Percentiles rank a stretch among this genome's conserved stretches.
These are phyloP conservation scores for Willowsia nigromaculata DNA, from an alignment of 2,888 invertebrate species.

Conservation along the genomic window DNA sequence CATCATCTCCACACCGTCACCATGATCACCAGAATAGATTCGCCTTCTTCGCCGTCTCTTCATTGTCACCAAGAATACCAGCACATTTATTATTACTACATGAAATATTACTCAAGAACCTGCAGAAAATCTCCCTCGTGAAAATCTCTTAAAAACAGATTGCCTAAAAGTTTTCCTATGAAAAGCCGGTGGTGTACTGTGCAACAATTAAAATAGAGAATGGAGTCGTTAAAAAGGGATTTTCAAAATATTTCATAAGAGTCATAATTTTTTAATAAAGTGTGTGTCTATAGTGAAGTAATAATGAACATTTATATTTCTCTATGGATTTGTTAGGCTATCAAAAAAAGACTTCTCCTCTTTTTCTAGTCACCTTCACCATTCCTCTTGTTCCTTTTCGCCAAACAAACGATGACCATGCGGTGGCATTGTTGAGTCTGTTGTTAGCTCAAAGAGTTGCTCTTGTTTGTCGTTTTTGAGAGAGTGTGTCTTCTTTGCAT, in stretches of 20 bases:
- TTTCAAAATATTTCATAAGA: too few species aligned
- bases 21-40: slow-evolving; percentile 40
- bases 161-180: neutral
- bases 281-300: too few species aligned
- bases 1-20: neutral
- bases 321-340: too few species aligned
- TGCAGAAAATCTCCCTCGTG: neutral
- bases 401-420: neutral
- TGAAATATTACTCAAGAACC: neutral
- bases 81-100: neutral
- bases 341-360: neutral
- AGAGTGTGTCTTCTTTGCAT: too few species aligned
- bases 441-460: neutral
- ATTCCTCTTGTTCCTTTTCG: slow-evolving; percentile 5
- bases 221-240: too few species aligned
- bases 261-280: too few species aligned
- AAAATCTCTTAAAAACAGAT: too few species aligned
- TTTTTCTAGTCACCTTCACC: slow-evolving; percentile 33
- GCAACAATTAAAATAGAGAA: too few species aligned
- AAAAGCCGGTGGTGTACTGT: neutral
- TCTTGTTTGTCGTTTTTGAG: neutral
- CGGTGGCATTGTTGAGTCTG: neutral
- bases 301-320: too few species aligned
- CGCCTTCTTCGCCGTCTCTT: slow-evolving; percentile 6
- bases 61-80: slow-evolving; percentile 2